Evolutionary conservation across 2,888 invertebrate genomes (phyloP), one percentile per base, ranked within the genome.

Genomic region (Amblyteles armatorius): DNA sequence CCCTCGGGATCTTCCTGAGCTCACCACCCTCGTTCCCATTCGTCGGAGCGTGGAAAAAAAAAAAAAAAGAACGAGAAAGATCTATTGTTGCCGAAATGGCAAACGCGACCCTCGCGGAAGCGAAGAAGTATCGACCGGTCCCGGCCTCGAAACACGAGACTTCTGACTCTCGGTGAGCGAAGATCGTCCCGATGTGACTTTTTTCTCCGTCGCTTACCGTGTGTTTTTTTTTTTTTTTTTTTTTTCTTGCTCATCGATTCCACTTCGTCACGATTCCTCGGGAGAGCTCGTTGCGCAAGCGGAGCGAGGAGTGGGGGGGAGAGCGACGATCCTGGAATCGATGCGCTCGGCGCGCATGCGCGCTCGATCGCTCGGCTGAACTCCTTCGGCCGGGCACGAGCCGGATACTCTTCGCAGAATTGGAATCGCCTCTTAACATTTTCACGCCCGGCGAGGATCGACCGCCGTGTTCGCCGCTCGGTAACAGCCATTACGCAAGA

Each of bases 61-160:
- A 77, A 52, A 76, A 50, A 78, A 73, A 40, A 7, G 57, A 60
- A 60, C 33, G 22, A 67, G 22, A 13, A 57, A 76, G 36, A 63
- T 68, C 85, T 69, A 85, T 85, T 85, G 85, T 85, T 80, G 77
- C 60, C 77, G 77, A 80, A 82, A 83, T 76, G 84, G 79, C 71
- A n/a, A 69, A 81, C 29, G 36, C 44, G 60, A 76, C 74, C 29
- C 60, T 65, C 55, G 50, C 60, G 29, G n/a, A 73, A 77, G 52
- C 79, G 65, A 19, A 57, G 33, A 26, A 57, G 33, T 26, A 48
- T 19, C 68, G 36, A 68, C 33, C 40, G 40, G 36, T 9, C 40
- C 26, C 48, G 48, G 40, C 40, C 3, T 16, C 22, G 73, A 68
- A 55, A 73, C 16, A 52, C 52, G 36, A 57, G 52, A 68, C 40